phyloP scores from a whole-genome alignment of 2,113 vertebrate species.

The Emberiza fucata region DNA sequence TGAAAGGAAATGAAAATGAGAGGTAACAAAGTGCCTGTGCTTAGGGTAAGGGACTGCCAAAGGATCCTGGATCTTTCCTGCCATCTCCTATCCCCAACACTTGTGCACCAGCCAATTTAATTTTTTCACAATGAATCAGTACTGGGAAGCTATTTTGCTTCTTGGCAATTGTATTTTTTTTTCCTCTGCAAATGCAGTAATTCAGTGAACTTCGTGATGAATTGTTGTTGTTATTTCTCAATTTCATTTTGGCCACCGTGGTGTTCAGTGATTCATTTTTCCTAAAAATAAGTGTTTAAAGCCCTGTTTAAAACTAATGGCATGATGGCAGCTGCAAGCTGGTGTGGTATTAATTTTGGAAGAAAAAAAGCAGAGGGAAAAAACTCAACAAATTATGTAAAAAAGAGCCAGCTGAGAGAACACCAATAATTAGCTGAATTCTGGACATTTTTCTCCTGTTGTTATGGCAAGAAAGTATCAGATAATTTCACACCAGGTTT shows the following conservation, averaged over 20 bases:
- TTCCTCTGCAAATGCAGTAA: not conserved
- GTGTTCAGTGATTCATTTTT: constrained; percentile 10
- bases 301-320: not conserved
- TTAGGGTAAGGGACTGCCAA: not conserved
- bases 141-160: constrained; percentile 29
- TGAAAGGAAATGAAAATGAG: constrained; percentile 31
- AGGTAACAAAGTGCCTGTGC: not conserved
- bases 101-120: not conserved
- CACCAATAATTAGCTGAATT: not conserved
- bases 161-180: constrained; percentile 26
- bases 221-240: constrained; percentile 34
- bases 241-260: not conserved
- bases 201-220: not conserved
- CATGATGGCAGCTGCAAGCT: constrained; percentile 44
- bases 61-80: not conserved
- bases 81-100: not conserved
- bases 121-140: constrained; percentile 37
- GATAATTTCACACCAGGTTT: not conserved
- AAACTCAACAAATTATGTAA: not conserved
- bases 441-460: not conserved
- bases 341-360: not conserved
- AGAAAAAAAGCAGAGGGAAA: not conserved
- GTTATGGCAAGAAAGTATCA: not conserved
- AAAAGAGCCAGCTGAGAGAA: constrained; percentile 31
- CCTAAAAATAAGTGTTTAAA: constrained; percentile 47